Evolutionary conservation across 53 echinoderm and acorn worm genomes (phyloP).

Genomic region (Mesocentrotus franciscanus): DNA sequence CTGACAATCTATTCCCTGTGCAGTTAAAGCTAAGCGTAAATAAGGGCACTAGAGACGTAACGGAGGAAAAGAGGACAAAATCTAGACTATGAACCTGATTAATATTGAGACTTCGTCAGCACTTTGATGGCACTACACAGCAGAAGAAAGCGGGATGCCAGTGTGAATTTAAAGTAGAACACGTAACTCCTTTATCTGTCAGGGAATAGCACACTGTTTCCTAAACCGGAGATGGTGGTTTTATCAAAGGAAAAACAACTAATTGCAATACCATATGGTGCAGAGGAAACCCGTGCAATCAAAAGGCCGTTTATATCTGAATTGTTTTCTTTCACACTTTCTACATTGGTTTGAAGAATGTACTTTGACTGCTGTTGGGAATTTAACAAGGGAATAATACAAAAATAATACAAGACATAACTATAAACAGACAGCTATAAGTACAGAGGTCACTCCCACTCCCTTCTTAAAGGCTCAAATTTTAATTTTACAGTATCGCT

Average conservation of each 20-base stretch:
- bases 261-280: background rate
- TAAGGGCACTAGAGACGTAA: too few relatives aligned
- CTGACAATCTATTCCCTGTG: background rate
- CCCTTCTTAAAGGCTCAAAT: too few relatives aligned
- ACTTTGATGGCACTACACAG: background rate
- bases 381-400: too few relatives aligned
- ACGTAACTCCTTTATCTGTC: background rate
- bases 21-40: background rate
- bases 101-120: background rate
- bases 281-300: background rate
- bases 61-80: background rate
- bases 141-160: background rate
- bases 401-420: too few relatives aligned
- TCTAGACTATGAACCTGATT: background rate
- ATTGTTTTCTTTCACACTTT: background rate
- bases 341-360: too few relatives aligned
- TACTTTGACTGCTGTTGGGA: too few relatives aligned
- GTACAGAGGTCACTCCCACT: too few relatives aligned
- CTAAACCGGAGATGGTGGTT: background rate
- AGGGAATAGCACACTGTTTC: background rate
- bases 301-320: background rate
- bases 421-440: too few relatives aligned
- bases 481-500: too few relatives aligned
- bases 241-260: background rate
- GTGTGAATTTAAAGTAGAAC: background rate